Percentiles rank a stretch among this genome's conserved stretches.
Evolutionary conservation across 2,113 vertebrate genomes (phyloP).

Genomic region (Miniopterus natalensis): DNA sequence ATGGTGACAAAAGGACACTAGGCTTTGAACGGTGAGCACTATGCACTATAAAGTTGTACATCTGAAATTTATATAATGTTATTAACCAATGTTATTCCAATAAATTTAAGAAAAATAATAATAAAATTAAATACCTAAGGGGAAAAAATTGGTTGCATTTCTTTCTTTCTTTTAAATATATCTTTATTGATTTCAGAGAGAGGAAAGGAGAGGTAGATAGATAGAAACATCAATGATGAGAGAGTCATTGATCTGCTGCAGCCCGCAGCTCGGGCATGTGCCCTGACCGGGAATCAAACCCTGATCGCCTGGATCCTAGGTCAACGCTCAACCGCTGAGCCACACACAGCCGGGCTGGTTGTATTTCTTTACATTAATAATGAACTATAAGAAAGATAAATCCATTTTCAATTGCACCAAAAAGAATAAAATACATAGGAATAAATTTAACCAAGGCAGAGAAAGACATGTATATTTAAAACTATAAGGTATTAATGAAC

Average conservation of each 20-base stretch:
- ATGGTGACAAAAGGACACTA: neutral
- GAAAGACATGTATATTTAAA: neutral
- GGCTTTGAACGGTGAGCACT: neutral
- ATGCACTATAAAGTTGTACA: neutral
- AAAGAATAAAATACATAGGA: neutral
- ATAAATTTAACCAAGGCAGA: neutral
- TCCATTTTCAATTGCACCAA: neutral
- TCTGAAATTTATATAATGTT: neutral
- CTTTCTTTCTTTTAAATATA: no score
- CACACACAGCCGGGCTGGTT: neutral
- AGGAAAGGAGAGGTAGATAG: no score
- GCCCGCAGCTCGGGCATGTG: no score
- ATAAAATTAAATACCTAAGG: neutral
- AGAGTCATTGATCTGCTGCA: no score
- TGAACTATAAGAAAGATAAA: neutral
- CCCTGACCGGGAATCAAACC: no score
- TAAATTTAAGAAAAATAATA: neutral
- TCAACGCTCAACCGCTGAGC: no score
- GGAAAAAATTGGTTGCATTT: neutral
- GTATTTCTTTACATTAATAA: neutral
- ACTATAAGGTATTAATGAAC: neutral
- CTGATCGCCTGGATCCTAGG: no score
- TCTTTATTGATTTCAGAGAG: no score
- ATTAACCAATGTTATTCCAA: neutral
- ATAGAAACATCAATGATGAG: no score